These are phyloP conservation scores for Gymnocheta viridis DNA, from an alignment of 2,888 invertebrate genomes.

Conservation along the genomic window DNA sequence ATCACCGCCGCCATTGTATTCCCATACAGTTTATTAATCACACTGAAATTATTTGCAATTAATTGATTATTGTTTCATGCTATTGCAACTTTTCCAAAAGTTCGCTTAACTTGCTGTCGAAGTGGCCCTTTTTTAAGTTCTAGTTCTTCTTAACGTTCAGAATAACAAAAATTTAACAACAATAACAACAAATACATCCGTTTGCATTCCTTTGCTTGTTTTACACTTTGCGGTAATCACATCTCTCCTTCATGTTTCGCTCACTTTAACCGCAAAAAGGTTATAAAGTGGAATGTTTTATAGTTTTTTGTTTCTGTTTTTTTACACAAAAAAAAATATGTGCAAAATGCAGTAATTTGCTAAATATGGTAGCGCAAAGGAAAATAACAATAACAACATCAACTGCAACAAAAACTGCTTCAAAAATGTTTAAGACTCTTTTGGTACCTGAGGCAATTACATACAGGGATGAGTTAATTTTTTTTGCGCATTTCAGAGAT, in stretches of 20 bases:
- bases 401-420: slow-evolving; percentile 22
- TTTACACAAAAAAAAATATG: slow-evolving; percentile 66
- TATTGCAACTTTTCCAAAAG: not conserved
- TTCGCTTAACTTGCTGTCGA: slow-evolving; percentile 4
- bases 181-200: slow-evolving; percentile 49
- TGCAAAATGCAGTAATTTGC: slow-evolving; percentile 78
- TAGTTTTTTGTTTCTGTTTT: slow-evolving; percentile 32
- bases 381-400: slow-evolving; percentile 42
- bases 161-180: slow-evolving; percentile 23
- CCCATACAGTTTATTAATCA: not conserved
- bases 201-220: slow-evolving; percentile 58
- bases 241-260: slow-evolving; percentile 62
- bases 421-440: slow-evolving; percentile 47
- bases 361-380: slow-evolving; percentile 73
- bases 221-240: slow-evolving; percentile 67
- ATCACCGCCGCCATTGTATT: not conserved
- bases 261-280: slow-evolving; percentile 63
- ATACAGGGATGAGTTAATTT: slow-evolving; percentile 34
- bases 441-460: slow-evolving; percentile 33
- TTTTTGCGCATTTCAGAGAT: slow-evolving; percentile 22
- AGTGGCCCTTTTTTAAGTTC: not conserved
- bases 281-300: slow-evolving; percentile 60
- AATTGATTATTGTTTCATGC: slow-evolving; percentile 39
- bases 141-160: slow-evolving; percentile 10
- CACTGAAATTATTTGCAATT: slow-evolving; percentile 24